phyloP scores from a whole-genome alignment of 2,888 invertebrate species.

The Caradrina kadenii region DNA sequence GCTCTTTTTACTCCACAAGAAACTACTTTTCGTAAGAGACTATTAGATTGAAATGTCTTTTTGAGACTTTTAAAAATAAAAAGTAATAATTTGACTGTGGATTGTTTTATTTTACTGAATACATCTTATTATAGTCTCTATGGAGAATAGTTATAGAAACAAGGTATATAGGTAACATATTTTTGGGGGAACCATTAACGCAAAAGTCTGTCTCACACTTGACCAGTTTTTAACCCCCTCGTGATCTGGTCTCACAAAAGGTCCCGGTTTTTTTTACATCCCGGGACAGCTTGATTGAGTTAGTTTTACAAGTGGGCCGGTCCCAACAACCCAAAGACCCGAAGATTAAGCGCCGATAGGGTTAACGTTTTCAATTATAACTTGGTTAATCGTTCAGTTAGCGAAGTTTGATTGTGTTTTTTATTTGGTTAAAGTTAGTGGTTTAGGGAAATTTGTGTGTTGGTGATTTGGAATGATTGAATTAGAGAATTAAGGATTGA shows the following conservation, averaged over 20 bases:
- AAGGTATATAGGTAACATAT: too few species aligned
- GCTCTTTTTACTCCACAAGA: too few species aligned
- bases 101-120: too few species aligned
- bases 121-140: too few species aligned
- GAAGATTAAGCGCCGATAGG: slow-evolving; percentile 60
- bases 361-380: slow-evolving; percentile 68
- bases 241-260: not conserved
- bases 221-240: not conserved
- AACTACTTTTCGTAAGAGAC: too few species aligned
- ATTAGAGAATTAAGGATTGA: slow-evolving; percentile 30
- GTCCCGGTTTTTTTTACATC: slow-evolving; percentile 37
- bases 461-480: slow-evolving; percentile 19
- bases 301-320: slow-evolving; percentile 63
- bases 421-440: slow-evolving; percentile 52
- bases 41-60: too few species aligned
- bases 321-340: slow-evolving; percentile 27
- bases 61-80: too few species aligned
- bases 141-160: too few species aligned
- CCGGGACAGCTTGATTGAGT: slow-evolving; percentile 61
- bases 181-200: not conserved
- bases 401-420: slow-evolving; percentile 53
- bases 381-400: slow-evolving; percentile 60
- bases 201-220: not conserved
- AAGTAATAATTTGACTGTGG: too few species aligned
- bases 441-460: slow-evolving; percentile 13